Percentiles rank a stretch among this genome's conserved stretches.
Conservation (phyloP, 1,140 invertebrate genomes). For the Achroia grisella region DNA sequence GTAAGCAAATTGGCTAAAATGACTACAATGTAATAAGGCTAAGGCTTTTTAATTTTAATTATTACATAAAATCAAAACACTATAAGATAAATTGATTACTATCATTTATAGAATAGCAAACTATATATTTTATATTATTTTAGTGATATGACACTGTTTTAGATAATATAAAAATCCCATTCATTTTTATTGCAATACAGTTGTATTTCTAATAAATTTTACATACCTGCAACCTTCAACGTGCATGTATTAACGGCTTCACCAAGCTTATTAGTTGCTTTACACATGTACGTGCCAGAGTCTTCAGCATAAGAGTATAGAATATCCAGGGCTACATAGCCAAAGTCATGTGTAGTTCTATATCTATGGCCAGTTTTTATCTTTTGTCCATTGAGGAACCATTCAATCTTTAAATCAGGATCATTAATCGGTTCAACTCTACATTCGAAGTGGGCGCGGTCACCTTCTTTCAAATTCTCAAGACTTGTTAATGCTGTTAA, state of each 20-base stretch:
- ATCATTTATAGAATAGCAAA: too few relatives aligned
- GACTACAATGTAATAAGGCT: too few relatives aligned
- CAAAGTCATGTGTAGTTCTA: slow-evolving; percentile 95
- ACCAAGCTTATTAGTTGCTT: slow-evolving; percentile 92
- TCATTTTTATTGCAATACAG: too few relatives aligned
- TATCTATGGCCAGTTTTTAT: slow-evolving; percentile 89
- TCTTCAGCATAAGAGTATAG: slow-evolving; percentile 95
- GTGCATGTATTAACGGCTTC: slow-evolving; percentile 94
- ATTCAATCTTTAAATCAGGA: slow-evolving; percentile 94
- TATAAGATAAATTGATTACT: too few relatives aligned
- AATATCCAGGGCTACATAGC: slow-evolving; percentile 95
- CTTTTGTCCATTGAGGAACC: slow-evolving; percentile 92
- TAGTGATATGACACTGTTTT: too few relatives aligned
- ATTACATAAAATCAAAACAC: too few relatives aligned
- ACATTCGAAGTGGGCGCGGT: slow-evolving; percentile 96
- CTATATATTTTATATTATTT: too few relatives aligned
- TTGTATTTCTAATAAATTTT: too few relatives aligned
- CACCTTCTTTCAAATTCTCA: slow-evolving; percentile 91
- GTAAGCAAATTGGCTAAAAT: too few relatives aligned
- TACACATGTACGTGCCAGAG: slow-evolving; percentile 95
- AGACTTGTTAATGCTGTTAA: slow-evolving; percentile 88
- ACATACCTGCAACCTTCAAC: slow-evolving; percentile 85
- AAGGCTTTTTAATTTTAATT: too few relatives aligned
- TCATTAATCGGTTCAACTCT: slow-evolving; percentile 97
- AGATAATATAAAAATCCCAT: too few relatives aligned